phyloP scores from a whole-genome alignment of 2,113 vertebrate genomes.

The Anoura caudifer region DNA sequence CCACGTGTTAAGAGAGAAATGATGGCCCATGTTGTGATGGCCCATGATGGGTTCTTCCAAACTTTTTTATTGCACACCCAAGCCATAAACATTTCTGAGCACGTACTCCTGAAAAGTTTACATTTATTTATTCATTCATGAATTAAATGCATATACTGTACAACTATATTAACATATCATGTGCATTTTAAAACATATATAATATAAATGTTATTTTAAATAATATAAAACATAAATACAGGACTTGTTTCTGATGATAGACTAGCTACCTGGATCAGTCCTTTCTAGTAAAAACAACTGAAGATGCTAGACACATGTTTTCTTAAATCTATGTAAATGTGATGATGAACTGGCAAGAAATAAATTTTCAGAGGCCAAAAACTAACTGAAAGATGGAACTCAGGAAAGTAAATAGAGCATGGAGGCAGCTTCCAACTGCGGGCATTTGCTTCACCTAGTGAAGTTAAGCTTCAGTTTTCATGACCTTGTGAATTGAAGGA shows the following conservation, averaged over 20 bases:
- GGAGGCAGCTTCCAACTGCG: neutral
- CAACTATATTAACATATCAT: neutral
- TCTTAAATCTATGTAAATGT: neutral
- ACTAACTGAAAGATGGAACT: constrained; percentile 22
- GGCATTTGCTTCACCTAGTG: constrained; percentile 1
- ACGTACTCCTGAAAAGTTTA: neutral
- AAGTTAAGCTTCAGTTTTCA: constrained; percentile 25
- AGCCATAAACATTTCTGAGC: neutral
- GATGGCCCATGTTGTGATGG: neutral
- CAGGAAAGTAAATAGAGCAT: neutral
- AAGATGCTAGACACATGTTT: neutral
- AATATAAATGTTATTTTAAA: neutral
- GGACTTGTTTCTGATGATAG: neutral
- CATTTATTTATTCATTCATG: neutral
- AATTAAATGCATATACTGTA: neutral
- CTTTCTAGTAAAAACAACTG: neutral
- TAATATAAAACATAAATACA: neutral
- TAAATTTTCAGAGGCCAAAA: constrained; percentile 45
- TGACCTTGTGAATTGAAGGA: neutral
- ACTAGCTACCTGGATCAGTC: neutral
- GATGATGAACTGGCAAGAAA: neutral
- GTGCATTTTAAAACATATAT: neutral
- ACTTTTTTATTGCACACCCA: neutral
- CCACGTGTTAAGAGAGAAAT: neutral
- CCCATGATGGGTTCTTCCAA: neutral